Evolutionary conservation across 2,797 vertebrate species (phyloP), one percentile per base, ranked within the genome.

Genomic region (Chanos chanos): DNA sequence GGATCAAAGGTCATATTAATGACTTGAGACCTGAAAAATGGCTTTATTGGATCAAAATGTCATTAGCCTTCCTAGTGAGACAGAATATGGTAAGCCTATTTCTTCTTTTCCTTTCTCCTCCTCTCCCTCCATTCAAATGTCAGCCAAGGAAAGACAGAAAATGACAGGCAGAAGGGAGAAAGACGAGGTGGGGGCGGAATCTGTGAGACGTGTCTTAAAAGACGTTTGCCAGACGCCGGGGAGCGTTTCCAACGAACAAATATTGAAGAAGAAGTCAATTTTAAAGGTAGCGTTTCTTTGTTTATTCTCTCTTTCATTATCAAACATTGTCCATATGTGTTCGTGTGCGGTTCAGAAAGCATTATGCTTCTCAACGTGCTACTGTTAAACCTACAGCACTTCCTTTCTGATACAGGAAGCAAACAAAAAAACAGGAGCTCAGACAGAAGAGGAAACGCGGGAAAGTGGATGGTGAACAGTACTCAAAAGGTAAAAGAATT

Each of bases 1-100:
- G 62, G 72, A 68, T 71, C 72, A 74, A 68, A 74, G 72, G 61
- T 60, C 68, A 27, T 68, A 52, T 64, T 68, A 67, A 68, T 62
- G 55, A 61, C 37, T 37, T 7, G 25, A 43, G 22, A 16, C 48
- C 51, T 65, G 56, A 64, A 65, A 71, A 67, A 74, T 66, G 61
- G 21, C 53, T 55, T 47, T 28, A 24, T 27, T 28, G 19, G 68
- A 70, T 74, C 61, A 73, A 73, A 72, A 73, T 71, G 60, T 53
- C 62, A 60, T 76, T 73, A 76, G 73, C 71, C 71, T 73, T 73
- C 62, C 40, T 41, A 53, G 55, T 48, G 27, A 39, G 25, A 68
- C 40, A 24, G 2, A 22, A 45, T 21, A 13, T 27, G 15, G 25
- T 12, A 24, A n/a, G n/a, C n/a, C n/a, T n/a, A n/a, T 58, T 48